Evolutionary conservation across 2,797 vertebrate genomes (phyloP), one percentile per base, ranked within the genome.

Genomic region (Micropoecilia bifurca): DNA sequence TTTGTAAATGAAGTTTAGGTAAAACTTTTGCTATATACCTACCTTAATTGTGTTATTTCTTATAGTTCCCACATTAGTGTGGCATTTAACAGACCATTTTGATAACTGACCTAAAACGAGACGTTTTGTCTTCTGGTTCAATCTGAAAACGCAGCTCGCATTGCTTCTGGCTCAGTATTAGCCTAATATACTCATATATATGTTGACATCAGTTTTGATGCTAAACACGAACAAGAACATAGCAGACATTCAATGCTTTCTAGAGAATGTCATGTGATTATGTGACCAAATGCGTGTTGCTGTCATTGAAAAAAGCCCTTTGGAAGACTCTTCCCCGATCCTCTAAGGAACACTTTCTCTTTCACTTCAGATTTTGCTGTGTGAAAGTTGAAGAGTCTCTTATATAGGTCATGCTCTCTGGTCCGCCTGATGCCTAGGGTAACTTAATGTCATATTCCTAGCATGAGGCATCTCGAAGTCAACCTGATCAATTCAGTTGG

Each of bases 401-500:
- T 88, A 93, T 90, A 83, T 95, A 91, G 93, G 92, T 92, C 92
- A 93, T 46, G n/a, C 72, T 73, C 69, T 43, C 57, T 78, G 73
- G 76, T 83, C 76, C 68, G 59, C 82, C 80, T 73, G 73, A 82
- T 83, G 87, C 91, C 87, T 85, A 78, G 72, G 89, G 89, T 91
- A 91, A 88, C 86, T 85, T 85, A 91, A 86, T 86, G 85, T 91
- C 90, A 86, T 87, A 80, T 90, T 83, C 86, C 83, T 85, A 84
- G 81, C 80, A 85, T 73, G 45, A 76, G 91, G 79, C 88, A 85
- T 85, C 79, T 90, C 80, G 30, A 71, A 92, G 90, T 91, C 89
- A 83, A 85, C 88, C 90, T 90, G 90, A 92, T 95, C 92, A 94
- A 93, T 90, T 89, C 83, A 86, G 80, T 90, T 85, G 89, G 93